Percentiles rank a stretch among this genome's conserved stretches.
Evolutionary conservation across 92 coral and sea anemone genomes (phyloP).

Genomic region (Umimayanthus kanabou): DNA sequence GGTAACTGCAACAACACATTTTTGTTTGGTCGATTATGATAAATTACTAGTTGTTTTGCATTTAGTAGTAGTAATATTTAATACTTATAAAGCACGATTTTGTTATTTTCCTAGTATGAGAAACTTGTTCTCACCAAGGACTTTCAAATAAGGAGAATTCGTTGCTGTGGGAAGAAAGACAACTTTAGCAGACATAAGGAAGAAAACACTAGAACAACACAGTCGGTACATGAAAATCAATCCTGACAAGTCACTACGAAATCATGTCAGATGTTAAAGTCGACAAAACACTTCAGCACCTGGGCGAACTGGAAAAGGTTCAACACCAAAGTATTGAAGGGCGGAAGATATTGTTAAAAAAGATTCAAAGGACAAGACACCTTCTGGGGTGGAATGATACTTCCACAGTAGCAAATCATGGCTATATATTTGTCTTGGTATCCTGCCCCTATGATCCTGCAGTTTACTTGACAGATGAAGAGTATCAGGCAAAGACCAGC

Average conservation of each 20-base stretch:
- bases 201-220: constrained; percentile 42
- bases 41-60: too few relatives aligned
- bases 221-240: constrained; percentile 29
- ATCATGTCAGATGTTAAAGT: neutral
- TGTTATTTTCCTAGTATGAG: neutral
- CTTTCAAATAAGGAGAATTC: constrained; percentile 3
- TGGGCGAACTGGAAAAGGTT: constrained; percentile 22
- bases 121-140: neutral
- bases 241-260: constrained; percentile 25
- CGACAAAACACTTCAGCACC: neutral
- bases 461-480: neutral
- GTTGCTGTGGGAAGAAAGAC: constrained; percentile 47
- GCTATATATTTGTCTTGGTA: constrained; percentile 47
- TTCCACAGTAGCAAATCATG: constrained; percentile 42
- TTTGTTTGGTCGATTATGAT: too few relatives aligned
- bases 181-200: constrained; percentile 34
- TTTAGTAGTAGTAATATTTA: too few relatives aligned
- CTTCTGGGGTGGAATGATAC: constrained; percentile 17
- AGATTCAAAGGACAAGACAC: constrained; percentile 38
- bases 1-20: too few relatives aligned
- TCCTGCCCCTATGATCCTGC: constrained; percentile 45
- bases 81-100: neutral
- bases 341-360: constrained; percentile 17
- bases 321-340: neutral
- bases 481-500: too few relatives aligned